Conservation (phyloP, 2,113 vertebrate species). For the Terrapene triunguis region DNA sequence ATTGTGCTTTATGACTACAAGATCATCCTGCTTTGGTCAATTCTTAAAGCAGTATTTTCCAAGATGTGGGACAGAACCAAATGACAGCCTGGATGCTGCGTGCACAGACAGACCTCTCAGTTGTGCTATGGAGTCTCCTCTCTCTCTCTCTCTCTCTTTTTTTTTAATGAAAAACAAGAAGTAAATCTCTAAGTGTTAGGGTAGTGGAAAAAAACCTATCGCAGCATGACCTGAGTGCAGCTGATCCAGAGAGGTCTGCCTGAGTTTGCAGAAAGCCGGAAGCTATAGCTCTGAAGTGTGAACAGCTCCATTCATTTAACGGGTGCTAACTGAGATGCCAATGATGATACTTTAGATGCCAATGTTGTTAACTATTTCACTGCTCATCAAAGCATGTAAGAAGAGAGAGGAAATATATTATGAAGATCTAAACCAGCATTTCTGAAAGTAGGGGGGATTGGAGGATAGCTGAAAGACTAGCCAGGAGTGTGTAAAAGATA, state of each 20-base stretch:
- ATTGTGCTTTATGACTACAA: neutral
- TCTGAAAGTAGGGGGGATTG: neutral
- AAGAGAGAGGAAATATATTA: neutral
- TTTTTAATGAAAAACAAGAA: neutral
- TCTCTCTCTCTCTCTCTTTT: neutral
- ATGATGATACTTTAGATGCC: neutral
- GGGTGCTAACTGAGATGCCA: neutral
- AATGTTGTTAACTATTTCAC: neutral
- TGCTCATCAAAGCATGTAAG: neutral
- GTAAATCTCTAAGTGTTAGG: neutral
- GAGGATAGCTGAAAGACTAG: neutral
- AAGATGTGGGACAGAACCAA: neutral
- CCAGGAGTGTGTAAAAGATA: neutral
- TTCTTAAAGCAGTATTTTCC: neutral
- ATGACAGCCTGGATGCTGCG: neutral
- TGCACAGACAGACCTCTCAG: neutral
- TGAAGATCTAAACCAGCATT: neutral
- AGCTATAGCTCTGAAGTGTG: neutral
- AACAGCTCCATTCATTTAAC: neutral
- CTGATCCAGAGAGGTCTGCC: neutral
- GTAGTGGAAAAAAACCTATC: neutral
- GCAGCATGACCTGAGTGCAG: neutral
- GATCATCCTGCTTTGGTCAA: neutral
- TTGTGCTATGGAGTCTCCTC: neutral
- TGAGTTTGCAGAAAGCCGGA: neutral